A percentile compares a stretch with the other conserved stretches of the same genome.
phyloP scores from a whole-genome alignment of 2,113 vertebrate genomes.

The Cottus gobio region DNA sequence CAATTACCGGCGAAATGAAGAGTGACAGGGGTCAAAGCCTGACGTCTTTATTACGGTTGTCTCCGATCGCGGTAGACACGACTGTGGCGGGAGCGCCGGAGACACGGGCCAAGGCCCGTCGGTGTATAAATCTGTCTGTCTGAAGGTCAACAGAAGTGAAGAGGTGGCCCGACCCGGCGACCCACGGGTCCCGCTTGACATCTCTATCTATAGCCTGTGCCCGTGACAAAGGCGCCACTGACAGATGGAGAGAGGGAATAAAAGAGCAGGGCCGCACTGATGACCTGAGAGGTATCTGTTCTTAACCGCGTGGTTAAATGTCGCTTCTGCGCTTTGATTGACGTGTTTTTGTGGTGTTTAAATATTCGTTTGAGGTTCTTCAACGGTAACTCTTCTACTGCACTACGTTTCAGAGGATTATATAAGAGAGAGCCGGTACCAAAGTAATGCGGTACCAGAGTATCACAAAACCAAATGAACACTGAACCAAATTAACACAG shows the following conservation, averaged over 20 bases:
- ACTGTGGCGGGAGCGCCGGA: conserved; percentile 33
- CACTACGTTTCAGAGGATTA: not conserved
- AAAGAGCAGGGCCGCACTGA: conserved; percentile 57
- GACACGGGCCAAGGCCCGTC: conserved; percentile 61
- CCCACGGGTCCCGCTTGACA: conserved; percentile 78
- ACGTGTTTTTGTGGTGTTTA: conserved; percentile 9
- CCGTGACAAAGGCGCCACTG: conserved; percentile 61
- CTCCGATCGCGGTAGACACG: conserved; percentile 46
- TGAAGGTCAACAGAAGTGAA: conserved; percentile 85
- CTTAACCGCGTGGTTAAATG: conserved; percentile 56
- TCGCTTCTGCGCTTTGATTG: conserved; percentile 8
- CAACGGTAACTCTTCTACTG: not conserved
- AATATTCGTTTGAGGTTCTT: not conserved
- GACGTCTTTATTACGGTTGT: conserved; percentile 72
- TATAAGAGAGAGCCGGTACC: not conserved
- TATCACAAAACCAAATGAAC: too few species aligned
- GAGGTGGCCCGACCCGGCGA: conserved; percentile 74
- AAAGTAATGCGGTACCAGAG: not conserved
- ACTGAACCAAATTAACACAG: too few species aligned
- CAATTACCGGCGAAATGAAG: conserved; percentile 72
- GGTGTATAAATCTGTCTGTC: conserved; percentile 82
- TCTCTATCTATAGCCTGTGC: conserved; percentile 78
- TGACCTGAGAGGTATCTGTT: conserved; percentile 54
- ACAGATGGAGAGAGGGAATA: conserved; percentile 64
- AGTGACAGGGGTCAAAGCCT: conserved; percentile 71